Conservation (phyloP, 2,113 vertebrate genomes). For the human (Homo sapiens) region GRCh38 chr13:60795501-60796000, state of each 20-base stretch:
- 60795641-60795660: neutral
- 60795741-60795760: neutral
- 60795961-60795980: no score
- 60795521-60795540: conserved; percentile 45
- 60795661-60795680: neutral
- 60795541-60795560: conserved; percentile 14
- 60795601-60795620: neutral
- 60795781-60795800: no score
- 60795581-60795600: conserved; percentile 28
- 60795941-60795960: no score
- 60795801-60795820: no score
- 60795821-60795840: no score
- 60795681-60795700: neutral
- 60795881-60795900: no score
- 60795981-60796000: no score
- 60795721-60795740: neutral
- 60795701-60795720: neutral
- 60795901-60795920: no score
- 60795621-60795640: neutral
- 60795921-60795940: no score
- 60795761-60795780: neutral
- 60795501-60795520: conserved; percentile 55
- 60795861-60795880: no score
- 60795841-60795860: no score
- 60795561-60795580: conserved; percentile 35